phyloP scores from a whole-genome alignment of 2,888 invertebrate species.

The Papilio elwesi region DNA sequence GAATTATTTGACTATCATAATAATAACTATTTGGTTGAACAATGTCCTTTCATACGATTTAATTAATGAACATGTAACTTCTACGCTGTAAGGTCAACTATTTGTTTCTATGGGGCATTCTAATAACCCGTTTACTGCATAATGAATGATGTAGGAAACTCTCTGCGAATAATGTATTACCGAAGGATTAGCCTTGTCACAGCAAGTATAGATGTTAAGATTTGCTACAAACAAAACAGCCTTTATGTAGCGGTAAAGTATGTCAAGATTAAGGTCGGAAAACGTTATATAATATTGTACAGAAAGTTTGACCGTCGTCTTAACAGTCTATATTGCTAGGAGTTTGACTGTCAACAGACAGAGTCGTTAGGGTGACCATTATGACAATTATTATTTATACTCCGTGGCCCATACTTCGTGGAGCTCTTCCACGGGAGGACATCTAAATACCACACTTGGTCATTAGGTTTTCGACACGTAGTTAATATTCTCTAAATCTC shows the following conservation, averaged over 20 bases:
- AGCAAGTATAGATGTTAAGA: constrained; percentile 23
- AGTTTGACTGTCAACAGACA: too few species aligned
- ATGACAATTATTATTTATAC: too few species aligned
- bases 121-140: constrained; percentile 22
- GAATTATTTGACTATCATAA: background rate
- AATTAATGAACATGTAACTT: constrained; percentile 11
- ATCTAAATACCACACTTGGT: too few species aligned
- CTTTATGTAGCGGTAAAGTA: constrained; percentile 10
- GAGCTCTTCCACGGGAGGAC: too few species aligned
- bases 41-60: constrained; percentile 3
- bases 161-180: constrained; percentile 15
- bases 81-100: constrained; percentile 9
- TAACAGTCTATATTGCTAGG: too few species aligned
- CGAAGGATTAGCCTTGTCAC: constrained; percentile 23
- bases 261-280: constrained; percentile 10
- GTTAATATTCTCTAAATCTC: too few species aligned
- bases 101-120: constrained; percentile 22
- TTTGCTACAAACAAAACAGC: constrained; percentile 26
- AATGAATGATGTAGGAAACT: constrained; percentile 9
- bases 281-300: background rate
- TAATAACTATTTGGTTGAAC: background rate
- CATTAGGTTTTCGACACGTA: too few species aligned
- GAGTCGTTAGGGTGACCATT: too few species aligned
- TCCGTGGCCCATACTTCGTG: too few species aligned
- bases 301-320: background rate